Evolutionary conservation across 2,888 invertebrate species (phyloP).

Genomic region (Synergus umbraculus): DNA sequence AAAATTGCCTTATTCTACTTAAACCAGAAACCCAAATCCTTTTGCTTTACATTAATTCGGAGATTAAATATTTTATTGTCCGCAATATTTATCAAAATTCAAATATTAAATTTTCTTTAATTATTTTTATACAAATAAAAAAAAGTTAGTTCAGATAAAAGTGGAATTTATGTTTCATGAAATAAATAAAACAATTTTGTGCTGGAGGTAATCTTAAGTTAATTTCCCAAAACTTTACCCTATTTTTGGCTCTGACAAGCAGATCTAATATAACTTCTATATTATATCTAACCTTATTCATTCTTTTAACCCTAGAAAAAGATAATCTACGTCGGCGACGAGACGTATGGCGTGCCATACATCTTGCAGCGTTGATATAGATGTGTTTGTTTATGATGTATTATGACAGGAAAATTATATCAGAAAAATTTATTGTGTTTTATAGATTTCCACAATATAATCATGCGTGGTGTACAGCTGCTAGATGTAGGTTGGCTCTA

Average conservation of each 20-base stretch:
- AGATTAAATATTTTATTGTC: neutral
- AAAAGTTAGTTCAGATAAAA: neutral
- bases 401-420: neutral
- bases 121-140: neutral
- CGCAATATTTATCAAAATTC: neutral
- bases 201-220: neutral
- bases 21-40: neutral
- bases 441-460: slow-evolving; percentile 88
- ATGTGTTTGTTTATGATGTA: neutral
- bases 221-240: neutral
- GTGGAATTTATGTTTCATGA: too few relatives aligned
- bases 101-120: too few relatives aligned
- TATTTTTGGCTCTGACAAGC: neutral
- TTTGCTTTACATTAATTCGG: too few relatives aligned
- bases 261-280: neutral
- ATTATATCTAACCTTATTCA: too few relatives aligned
- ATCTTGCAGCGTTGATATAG: neutral
- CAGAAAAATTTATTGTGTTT: slow-evolving; percentile 52
- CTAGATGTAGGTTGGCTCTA: slow-evolving; percentile 88
- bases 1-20: neutral
- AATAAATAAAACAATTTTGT: neutral
- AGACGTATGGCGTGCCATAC: too few relatives aligned
- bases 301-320: too few relatives aligned
- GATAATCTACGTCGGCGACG: too few relatives aligned
- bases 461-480: slow-evolving; percentile 86